Evolutionary conservation across 2,113 vertebrate genomes (phyloP).

Genomic region (Cebidichthys violaceus): DNA sequence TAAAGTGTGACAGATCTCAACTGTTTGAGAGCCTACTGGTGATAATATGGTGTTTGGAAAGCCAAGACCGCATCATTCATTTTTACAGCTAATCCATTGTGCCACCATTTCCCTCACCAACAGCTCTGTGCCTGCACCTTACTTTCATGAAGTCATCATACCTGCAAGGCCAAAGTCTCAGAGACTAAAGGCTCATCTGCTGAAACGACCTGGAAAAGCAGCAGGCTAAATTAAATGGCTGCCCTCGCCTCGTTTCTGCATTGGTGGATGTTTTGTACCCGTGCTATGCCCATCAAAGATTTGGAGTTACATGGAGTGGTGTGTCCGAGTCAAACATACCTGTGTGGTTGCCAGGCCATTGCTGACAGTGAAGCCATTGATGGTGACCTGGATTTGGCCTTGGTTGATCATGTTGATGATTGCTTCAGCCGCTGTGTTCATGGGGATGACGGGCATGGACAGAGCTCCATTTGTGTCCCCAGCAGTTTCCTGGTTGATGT

Average conservation of each 20-base stretch:
- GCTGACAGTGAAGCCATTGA: slow-evolving; percentile 98
- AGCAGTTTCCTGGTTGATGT: slow-evolving; percentile 88
- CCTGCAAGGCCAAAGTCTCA: slow-evolving; percentile 59
- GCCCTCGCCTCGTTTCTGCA: neutral
- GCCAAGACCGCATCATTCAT: neutral
- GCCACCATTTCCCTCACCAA: slow-evolving; percentile 20
- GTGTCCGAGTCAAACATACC: slow-evolving; percentile 78
- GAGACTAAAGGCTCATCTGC: slow-evolving; percentile 61
- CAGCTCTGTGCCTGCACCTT: slow-evolving; percentile 4
- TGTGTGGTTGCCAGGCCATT: slow-evolving; percentile 98
- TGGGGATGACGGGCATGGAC: slow-evolving; percentile 98
- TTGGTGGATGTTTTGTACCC: neutral
- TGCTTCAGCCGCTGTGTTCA: slow-evolving; percentile 99
- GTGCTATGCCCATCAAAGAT: neutral
- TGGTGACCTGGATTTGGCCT: slow-evolving; percentile 98
- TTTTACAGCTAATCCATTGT: neutral
- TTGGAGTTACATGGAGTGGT: neutral
- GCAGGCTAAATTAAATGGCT: slow-evolving; percentile 23
- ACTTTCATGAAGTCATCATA: slow-evolving; percentile 42
- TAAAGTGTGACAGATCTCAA: neutral
- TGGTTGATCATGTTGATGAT: slow-evolving; percentile 99
- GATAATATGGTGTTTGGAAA: neutral
- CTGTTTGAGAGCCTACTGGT: neutral
- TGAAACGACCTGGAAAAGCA: slow-evolving; percentile 70
- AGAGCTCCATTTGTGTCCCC: slow-evolving; percentile 90